Conservation (phyloP, 2,888 invertebrate genomes). For the Cylindroiulus punctatus region DNA sequence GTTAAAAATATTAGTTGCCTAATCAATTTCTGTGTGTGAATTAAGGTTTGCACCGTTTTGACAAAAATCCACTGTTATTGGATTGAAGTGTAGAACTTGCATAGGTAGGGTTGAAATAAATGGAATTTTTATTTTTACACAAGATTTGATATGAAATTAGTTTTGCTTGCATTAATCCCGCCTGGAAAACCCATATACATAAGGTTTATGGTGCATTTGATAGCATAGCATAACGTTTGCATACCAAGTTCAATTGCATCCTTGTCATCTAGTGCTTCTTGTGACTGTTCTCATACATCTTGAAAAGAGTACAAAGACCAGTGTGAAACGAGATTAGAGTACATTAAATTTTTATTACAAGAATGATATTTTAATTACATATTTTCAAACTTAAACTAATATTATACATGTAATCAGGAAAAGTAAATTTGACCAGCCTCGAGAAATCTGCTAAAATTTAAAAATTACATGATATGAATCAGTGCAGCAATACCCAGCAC, state of each 20-base stretch:
- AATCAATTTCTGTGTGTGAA: background rate
- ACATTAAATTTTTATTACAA: background rate
- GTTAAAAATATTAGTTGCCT: background rate
- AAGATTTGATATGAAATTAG: background rate
- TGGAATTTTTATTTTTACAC: constrained; percentile 16
- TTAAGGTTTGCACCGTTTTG: constrained; percentile 1
- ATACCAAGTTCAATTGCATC: too few relatives aligned
- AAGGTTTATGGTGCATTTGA: background rate
- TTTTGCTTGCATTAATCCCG: background rate
- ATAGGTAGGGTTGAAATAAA: constrained; percentile 11
- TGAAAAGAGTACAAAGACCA: background rate
- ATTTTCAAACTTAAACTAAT: background rate
- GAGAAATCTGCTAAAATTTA: background rate
- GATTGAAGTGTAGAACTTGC: background rate
- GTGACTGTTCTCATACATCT: background rate
- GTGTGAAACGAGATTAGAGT: background rate
- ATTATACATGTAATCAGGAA: background rate
- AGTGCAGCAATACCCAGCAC: background rate
- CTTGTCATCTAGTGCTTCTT: too few relatives aligned
- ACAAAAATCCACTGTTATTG: background rate
- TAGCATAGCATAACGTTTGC: background rate
- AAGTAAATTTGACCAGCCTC: background rate
- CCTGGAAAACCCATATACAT: background rate
- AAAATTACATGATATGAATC: background rate
- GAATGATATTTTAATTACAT: constrained; percentile 29